Base-by-base conservation (phyloP, 1,140 invertebrate genomes). In the Ceratosolen fusciceps region DNA sequence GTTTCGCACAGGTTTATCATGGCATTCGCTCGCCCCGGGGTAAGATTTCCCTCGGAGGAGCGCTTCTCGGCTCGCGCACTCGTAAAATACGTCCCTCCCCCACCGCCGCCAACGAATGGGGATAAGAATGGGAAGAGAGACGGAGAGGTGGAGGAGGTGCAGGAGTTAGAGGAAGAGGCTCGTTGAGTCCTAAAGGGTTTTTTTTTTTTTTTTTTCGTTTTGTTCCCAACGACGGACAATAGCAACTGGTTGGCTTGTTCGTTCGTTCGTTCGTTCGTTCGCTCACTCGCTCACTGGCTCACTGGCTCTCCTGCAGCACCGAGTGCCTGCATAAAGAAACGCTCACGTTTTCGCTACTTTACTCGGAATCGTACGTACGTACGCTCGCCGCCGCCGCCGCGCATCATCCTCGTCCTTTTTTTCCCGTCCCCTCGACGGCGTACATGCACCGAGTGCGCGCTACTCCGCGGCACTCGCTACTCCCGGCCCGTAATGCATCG, bases 311-410 rank as follows among this genome's bases (percentile, higher is more conserved):
- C 16, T n/a, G 54, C 31, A 0, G 21, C 34, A 21, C 43, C 21
- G 75, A 37, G 49, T 24, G 31, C 60, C 34, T 54, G 74, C 75
- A 77, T 77, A 52, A 71, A 71, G 75, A 77, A 71, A 58, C 67
- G 65, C 67, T 77, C 67, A 71, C 52, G 65, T 77, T 77, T 60
- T 77, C 67, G 75, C 75, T 70, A 77, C 70, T 77, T 77, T 77
- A 77, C 75, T 68, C 37, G 75, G 67, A 77, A 77, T 78, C 77
- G 68, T 54, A 67, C 67, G 75, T 56, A 71, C 54, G 31, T 60
- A 60, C 21, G 31, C 5, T 37, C 2, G 26, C 26, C 14, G 19
- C 74, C 4, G 7, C 21, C 8, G 29, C 56, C 19, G 47, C 65
- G n/a, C 10, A 14, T 43, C 56, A 37, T 43, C 24, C 24, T 10